Evolutionary conservation across 2,797 vertebrate species (phyloP).

Genomic region (Hippopotamyrus pictus): DNA sequence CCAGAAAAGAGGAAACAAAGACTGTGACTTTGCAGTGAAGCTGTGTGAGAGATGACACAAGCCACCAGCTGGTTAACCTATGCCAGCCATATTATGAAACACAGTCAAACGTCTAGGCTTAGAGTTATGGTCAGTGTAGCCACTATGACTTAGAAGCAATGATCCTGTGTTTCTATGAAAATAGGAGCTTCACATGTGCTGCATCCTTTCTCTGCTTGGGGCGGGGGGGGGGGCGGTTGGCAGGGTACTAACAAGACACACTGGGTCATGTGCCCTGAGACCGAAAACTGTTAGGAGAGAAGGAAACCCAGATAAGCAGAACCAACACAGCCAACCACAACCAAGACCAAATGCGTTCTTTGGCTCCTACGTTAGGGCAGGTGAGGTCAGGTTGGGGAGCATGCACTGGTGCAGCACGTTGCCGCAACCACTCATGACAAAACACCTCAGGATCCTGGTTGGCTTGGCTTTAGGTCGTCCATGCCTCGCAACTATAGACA

Average conservation of each 20-base stretch:
- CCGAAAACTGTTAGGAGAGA: not conserved
- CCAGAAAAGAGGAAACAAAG: not conserved
- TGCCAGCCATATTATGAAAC: not conserved
- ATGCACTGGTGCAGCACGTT: not conserved
- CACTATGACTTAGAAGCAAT: not conserved
- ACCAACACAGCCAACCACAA: not conserved
- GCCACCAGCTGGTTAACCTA: not conserved
- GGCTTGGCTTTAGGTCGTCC: not conserved
- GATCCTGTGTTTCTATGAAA: not conserved
- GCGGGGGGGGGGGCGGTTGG: not conserved
- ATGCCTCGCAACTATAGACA: not conserved
- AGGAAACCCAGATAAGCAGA: not conserved
- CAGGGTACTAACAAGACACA: not conserved
- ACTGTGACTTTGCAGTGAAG: not conserved
- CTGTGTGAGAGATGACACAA: not conserved
- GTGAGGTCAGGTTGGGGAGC: not conserved
- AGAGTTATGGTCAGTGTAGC: not conserved
- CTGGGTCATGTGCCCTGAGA: not conserved
- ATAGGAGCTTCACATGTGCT: not conserved
- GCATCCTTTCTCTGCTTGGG: not conserved
- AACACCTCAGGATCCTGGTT: not conserved
- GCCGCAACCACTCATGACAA: not conserved
- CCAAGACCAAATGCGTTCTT: not conserved
- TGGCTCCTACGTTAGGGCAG: not conserved
- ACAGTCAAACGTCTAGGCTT: not conserved